Evolutionary conservation across 2,888 invertebrate species (phyloP), one percentile per base, ranked within the genome.

Genomic region (Lasioglossum calceatum): DNA sequence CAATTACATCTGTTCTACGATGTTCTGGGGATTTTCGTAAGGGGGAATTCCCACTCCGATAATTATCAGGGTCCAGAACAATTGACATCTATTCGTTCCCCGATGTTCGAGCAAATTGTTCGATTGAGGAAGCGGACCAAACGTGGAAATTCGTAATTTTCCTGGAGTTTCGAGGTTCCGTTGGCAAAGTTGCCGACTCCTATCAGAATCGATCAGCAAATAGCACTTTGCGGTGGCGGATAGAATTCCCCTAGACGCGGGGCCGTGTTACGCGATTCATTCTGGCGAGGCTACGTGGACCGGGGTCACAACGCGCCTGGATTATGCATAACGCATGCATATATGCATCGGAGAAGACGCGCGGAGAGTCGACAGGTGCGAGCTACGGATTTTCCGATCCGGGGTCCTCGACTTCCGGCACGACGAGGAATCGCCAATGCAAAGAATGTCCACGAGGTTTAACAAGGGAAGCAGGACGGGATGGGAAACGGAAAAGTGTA

Each of bases 401-500:
- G 82, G 86, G 82, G 85, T 27, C 75, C 82, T 78, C 84, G 80
- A 86, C 73, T 85, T 79, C 79, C 42, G 58, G 50, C 42, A 89
- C 76, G 82, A 87, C 87, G 88, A 87, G n/a, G 61, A 91, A 89
- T 88, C 91, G 90, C 83, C 91, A 88, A 88, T 86, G 82, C 89
- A 89, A 89, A 84, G 80, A 80, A 79, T 61, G 76, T 81, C 54
- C 32, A n/a, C 54, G 12, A 54, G 47, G 42, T 58, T 61, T 85
- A 82, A 77, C 81, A 85, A 80, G 85, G 61, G 61, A 14, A 23
- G 32, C 36, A 16, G 44, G 7, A 19, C 32, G 12, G 71, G 54
- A 67, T 58, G 67, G n/a, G 42, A 44, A 47, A 32, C n/a, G 44
- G 14, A 74, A 42, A 73, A 78, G 74, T 74, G 78, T 27, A 58